A percentile compares a stretch with the other conserved stretches of the same genome.
These are phyloP conservation scores for Eurytemora carolleeae DNA, from an alignment of 1,140 invertebrate species.

Conservation along the genomic window DNA sequence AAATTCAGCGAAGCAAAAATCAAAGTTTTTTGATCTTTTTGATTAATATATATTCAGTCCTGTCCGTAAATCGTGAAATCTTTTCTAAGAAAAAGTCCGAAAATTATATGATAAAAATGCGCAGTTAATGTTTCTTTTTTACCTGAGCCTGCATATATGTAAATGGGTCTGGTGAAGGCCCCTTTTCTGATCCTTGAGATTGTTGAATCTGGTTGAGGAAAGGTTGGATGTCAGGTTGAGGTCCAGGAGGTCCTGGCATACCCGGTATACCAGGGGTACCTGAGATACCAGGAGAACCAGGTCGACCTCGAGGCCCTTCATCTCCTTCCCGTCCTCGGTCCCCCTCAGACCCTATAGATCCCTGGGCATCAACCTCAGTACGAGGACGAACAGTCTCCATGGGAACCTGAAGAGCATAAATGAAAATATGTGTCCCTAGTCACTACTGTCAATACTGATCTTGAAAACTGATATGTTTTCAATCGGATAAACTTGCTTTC, in stretches of 20 bases:
- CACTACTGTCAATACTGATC: no score
- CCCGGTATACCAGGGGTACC: constrained; percentile 35
- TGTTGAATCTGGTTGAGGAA: constrained; percentile 42
- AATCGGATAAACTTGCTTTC: no score
- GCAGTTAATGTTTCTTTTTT: no score
- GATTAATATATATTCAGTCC: no score
- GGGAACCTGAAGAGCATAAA: neutral
- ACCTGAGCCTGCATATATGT: constrained; percentile 48
- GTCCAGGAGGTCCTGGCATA: constrained; percentile 34
- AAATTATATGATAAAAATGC: no score
- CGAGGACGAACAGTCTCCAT: neutral
- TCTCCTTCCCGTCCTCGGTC: constrained; percentile 20
- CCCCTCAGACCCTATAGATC: neutral
- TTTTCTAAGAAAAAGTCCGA: no score
- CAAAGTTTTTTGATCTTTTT: no score
- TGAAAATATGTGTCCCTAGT: no score
- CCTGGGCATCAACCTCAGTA: neutral
- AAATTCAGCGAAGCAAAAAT: no score
- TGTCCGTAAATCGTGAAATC: no score
- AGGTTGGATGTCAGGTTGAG: constrained; percentile 42
- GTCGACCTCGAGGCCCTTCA: constrained; percentile 32
- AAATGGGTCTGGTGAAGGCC: constrained; percentile 42
- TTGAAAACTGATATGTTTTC: no score
- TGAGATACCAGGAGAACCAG: constrained; percentile 36
- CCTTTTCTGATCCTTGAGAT: constrained; percentile 48